A percentile compares a stretch with the other conserved stretches of the same genome.
These are phyloP conservation scores for Drosophila neoperkinsi DNA, from an alignment of 2,888 invertebrate species.

Conservation along the genomic window DNA sequence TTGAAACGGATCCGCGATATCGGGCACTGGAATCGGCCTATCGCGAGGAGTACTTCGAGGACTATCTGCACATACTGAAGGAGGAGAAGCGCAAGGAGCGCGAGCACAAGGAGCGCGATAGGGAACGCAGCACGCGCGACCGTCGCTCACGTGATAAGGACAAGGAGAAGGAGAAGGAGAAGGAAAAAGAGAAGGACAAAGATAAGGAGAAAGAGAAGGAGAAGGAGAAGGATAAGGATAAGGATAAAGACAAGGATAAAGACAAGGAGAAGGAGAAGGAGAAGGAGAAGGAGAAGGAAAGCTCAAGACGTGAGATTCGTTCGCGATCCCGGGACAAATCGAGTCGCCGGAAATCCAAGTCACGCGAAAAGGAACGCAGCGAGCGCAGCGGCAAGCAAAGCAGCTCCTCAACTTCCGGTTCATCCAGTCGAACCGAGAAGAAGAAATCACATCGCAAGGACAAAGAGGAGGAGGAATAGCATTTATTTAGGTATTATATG, in stretches of 20 bases:
- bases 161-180: constrained; percentile 64
- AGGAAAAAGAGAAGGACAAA: constrained; percentile 69
- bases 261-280: constrained; percentile 50
- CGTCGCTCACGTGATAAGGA: constrained; percentile 74
- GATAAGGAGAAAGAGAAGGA: constrained; percentile 63
- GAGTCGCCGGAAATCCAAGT: constrained; percentile 87
- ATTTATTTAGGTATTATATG: constrained; percentile 65
- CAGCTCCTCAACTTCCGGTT: constrained; percentile 52
- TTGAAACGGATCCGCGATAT: constrained; percentile 95
- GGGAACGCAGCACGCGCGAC: constrained; percentile 80
- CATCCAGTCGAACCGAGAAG: constrained; percentile 86
- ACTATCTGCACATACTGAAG: constrained; percentile 94
- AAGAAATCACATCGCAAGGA: constrained; percentile 91
- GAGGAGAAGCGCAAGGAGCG: constrained; percentile 89
- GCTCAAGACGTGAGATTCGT: constrained; percentile 84
- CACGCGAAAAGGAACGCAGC: constrained; percentile 87
- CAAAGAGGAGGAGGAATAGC: constrained; percentile 90
- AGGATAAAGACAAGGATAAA: constrained; percentile 39
- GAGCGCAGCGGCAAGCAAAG: constrained; percentile 73
- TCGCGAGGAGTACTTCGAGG: constrained; percentile 97
- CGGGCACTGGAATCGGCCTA: constrained; percentile 95
- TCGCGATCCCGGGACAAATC: constrained; percentile 89
- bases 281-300: constrained; percentile 51
- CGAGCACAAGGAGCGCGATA: constrained; percentile 76
- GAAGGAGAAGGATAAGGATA: constrained; percentile 43